phyloP scores from a whole-genome alignment of 2,888 invertebrate genomes.

The Trissolcus japonicus region DNA sequence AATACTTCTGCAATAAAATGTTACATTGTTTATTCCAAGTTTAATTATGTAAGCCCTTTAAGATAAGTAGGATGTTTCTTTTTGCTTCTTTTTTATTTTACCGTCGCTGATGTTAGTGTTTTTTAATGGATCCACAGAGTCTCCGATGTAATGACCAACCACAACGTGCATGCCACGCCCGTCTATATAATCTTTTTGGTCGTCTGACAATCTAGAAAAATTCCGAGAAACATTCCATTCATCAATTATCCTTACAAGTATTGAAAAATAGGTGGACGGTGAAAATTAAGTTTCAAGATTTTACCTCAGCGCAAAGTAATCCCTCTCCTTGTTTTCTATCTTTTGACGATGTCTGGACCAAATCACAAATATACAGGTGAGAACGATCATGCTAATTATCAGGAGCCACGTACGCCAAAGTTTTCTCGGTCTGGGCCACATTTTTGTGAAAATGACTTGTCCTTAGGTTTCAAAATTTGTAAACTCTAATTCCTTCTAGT shows the following conservation, averaged over 20 bases:
- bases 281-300: not conserved
- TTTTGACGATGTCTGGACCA: slow-evolving; percentile 64
- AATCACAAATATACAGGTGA: slow-evolving; percentile 64
- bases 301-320: slow-evolving; percentile 63
- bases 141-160: slow-evolving; percentile 92
- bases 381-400: slow-evolving; percentile 59
- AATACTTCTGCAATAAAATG: slow-evolving; percentile 79
- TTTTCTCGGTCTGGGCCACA: slow-evolving; percentile 71
- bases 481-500: no score
- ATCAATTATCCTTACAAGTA: slow-evolving; percentile 2
- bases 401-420: slow-evolving; percentile 66
- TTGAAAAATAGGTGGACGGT: not conserved
- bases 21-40: not conserved
- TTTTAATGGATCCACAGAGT: slow-evolving; percentile 78
- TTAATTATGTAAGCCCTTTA: slow-evolving; percentile 32
- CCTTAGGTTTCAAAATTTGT: not conserved
- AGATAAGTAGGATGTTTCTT: no score
- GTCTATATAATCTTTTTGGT: slow-evolving; percentile 84
- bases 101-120: slow-evolving; percentile 86
- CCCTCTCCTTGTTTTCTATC: slow-evolving; percentile 59
- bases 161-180: slow-evolving; percentile 87
- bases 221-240: slow-evolving; percentile 8
- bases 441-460: slow-evolving; percentile 38
- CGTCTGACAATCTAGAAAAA: slow-evolving; percentile 78
- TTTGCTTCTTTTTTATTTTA: slow-evolving; percentile 65